Conservation (phyloP, 2,888 invertebrate species). For the Celastrina argiolus region DNA sequence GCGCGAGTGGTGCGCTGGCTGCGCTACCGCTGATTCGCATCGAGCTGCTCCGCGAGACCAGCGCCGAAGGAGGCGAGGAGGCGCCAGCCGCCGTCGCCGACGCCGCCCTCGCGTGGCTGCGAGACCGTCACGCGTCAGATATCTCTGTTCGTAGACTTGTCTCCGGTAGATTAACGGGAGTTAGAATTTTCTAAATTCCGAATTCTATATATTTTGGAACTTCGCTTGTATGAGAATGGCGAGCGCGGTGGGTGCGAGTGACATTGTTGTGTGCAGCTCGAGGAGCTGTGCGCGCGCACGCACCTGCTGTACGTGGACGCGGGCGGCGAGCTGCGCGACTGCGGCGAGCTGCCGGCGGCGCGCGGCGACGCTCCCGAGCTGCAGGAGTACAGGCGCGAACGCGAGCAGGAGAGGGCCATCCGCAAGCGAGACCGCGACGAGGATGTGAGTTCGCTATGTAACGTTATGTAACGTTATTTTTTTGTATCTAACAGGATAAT, state of each 20-base stretch:
- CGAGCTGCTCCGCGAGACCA: constrained; percentile 85
- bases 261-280: constrained; percentile 38
- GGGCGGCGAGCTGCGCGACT: constrained; percentile 87
- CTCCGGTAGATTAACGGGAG: not conserved
- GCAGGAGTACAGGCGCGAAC: constrained; percentile 83
- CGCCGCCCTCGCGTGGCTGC: constrained; percentile 81
- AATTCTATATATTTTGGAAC: not conserved
- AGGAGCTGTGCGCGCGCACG: constrained; percentile 79
- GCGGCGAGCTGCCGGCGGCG: constrained; percentile 83
- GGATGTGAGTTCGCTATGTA: constrained; percentile 15
- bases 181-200: not conserved
- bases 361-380: constrained; percentile 85
- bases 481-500: not conserved
- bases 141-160: constrained; percentile 29
- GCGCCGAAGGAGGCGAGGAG: constrained; percentile 80
- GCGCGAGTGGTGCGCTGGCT: constrained; percentile 79
- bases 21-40: constrained; percentile 83
- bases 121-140: constrained; percentile 45
- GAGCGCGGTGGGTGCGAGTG: not conserved
- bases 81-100: constrained; percentile 78
- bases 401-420: constrained; percentile 32
- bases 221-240: not conserved
- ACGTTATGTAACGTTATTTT: not conserved
- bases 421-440: constrained; percentile 50
- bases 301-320: constrained; percentile 86